Conservation (phyloP, 2,888 invertebrate genomes). For the Xestobium rufovillosum region DNA sequence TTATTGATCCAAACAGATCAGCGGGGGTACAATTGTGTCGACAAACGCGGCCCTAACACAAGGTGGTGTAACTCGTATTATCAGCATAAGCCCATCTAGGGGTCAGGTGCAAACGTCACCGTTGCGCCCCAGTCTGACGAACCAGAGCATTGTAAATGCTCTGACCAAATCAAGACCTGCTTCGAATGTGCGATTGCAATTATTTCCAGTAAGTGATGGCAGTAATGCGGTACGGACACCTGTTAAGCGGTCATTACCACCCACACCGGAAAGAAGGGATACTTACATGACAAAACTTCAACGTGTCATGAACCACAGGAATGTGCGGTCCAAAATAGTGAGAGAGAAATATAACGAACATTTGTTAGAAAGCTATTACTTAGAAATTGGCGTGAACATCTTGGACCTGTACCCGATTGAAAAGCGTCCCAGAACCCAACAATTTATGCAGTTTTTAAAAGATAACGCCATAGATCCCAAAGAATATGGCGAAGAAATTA, state of each 20-base stretch:
- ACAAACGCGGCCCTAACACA: slow-evolving; percentile 37
- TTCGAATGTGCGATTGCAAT: slow-evolving; percentile 37
- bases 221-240: slow-evolving; percentile 34
- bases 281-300: slow-evolving; percentile 53
- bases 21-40: slow-evolving; percentile 22
- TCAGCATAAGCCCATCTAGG: slow-evolving; percentile 44
- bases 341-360: slow-evolving; percentile 71
- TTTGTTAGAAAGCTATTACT: slow-evolving; percentile 77
- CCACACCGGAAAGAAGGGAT: slow-evolving; percentile 43
- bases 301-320: slow-evolving; percentile 63
- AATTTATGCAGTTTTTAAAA: slow-evolving; percentile 67
- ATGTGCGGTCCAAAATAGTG: slow-evolving; percentile 59
- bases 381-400: slow-evolving; percentile 80
- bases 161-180: slow-evolving; percentile 34
- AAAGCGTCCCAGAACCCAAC: slow-evolving; percentile 68
- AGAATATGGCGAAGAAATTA: slow-evolving; percentile 27
- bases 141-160: slow-evolving; percentile 42
- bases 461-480: slow-evolving; percentile 45
- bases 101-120: slow-evolving; percentile 30
- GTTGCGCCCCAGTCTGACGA: slow-evolving; percentile 40
- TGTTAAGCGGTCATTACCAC: slow-evolving; percentile 44
- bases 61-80: slow-evolving; percentile 47
- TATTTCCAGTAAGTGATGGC: slow-evolving; percentile 26
- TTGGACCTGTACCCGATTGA: slow-evolving; percentile 83
- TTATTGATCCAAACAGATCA: slow-evolving; percentile 25